Conservation (phyloP, 2,113 vertebrate genomes). For the Cichladusa arquata region DNA sequence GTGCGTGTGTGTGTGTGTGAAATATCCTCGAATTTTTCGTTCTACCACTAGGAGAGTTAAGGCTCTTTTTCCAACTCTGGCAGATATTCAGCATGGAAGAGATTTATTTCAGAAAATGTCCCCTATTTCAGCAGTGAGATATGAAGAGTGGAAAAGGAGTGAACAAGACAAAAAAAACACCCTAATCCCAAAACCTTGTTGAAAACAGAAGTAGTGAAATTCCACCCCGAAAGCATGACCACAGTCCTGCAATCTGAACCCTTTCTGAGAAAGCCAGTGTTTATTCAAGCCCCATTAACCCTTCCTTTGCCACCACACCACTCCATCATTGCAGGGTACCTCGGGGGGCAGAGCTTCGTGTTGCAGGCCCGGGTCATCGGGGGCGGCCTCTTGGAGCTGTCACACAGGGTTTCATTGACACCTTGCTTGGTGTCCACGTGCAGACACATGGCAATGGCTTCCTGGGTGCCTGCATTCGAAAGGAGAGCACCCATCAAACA, state of each 20-base stretch:
- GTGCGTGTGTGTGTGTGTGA: not conserved
- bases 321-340: constrained; percentile 64
- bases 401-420: constrained; percentile 78
- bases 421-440: constrained; percentile 72
- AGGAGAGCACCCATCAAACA: not conserved
- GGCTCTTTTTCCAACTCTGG: not conserved
- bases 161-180: not conserved
- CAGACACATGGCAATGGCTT: constrained; percentile 84
- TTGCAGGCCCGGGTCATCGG: constrained; percentile 82
- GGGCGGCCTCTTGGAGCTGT: constrained; percentile 74
- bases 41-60: not conserved
- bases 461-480: constrained; percentile 79
- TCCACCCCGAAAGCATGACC: not conserved
- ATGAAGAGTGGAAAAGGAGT: not conserved
- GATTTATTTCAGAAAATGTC: constrained; percentile 40
- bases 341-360: constrained; percentile 80
- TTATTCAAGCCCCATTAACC: constrained; percentile 11
- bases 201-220: constrained; percentile 18
- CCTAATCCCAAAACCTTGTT: not conserved
- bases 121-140: constrained; percentile 3
- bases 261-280: not conserved
- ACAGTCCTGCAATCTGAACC: not conserved
- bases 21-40: not conserved
- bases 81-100: not conserved
- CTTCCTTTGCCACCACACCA: not conserved